Conservation (phyloP, 35 echinoderm and acorn worm species). For the Acanthaster planci region DNA sequence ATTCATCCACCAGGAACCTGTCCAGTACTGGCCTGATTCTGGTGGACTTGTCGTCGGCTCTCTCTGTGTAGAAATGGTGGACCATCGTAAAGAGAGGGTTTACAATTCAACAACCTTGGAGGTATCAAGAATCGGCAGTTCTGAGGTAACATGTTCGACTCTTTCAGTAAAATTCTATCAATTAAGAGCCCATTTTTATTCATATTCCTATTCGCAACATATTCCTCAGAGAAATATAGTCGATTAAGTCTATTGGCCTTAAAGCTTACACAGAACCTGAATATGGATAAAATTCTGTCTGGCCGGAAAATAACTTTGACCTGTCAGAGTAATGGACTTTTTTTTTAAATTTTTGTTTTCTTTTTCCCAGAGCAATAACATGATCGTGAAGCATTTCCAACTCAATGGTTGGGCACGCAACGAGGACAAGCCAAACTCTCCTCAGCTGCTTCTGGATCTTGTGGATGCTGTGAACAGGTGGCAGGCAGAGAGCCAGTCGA, state of each 20-base stretch:
- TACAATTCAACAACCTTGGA: not conserved
- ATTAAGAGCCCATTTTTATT: too few relatives aligned
- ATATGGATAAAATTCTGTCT: too few relatives aligned
- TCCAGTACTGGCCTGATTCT: not conserved
- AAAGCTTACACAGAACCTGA: too few relatives aligned
- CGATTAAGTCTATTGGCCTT: too few relatives aligned
- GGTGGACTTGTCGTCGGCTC: not conserved
- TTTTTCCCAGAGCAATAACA: not conserved
- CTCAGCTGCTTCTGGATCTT: conserved; percentile 2
- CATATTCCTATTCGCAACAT: too few relatives aligned
- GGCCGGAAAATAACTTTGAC: too few relatives aligned
- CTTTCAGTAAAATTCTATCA: too few relatives aligned
- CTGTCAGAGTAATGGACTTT: too few relatives aligned
- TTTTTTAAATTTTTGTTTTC: not conserved
- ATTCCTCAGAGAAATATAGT: too few relatives aligned
- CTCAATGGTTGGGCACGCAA: conserved; percentile 29
- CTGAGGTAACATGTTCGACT: too few relatives aligned
- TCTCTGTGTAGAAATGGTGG: not conserved
- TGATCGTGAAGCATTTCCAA: conserved; percentile 46
- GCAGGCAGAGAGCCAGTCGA: not conserved
- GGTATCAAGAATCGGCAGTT: not conserved
- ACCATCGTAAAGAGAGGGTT: not conserved
- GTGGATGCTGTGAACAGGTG: conserved; percentile 33
- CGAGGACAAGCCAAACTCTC: conserved; percentile 35
- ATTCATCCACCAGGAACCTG: too few relatives aligned